A percentile compares a stretch with the other conserved stretches of the same genome.
phyloP scores from a whole-genome alignment of 2,797 vertebrate genomes.

The Premnoplex brunnescens region DNA sequence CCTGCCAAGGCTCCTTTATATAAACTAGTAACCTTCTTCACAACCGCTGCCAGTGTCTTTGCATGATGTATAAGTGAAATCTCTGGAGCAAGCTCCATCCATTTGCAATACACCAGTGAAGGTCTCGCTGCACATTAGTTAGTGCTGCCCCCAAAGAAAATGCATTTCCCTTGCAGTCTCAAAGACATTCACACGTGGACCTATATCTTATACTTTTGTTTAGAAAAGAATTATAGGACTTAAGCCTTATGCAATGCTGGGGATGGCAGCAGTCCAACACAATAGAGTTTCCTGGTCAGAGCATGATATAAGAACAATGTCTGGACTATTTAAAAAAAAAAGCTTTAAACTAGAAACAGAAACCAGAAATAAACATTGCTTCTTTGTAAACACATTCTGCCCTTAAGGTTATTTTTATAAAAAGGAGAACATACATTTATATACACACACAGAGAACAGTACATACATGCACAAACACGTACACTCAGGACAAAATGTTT shows the following conservation, averaged over 20 bases:
- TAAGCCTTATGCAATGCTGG: background rate
- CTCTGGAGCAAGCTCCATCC: background rate
- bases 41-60: background rate
- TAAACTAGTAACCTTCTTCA: background rate
- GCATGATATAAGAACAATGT: slow-evolving; percentile 4
- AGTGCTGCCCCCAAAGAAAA: background rate
- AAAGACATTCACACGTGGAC: background rate
- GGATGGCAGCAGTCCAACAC: background rate
- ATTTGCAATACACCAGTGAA: background rate
- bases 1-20: background rate
- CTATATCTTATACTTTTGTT: background rate
- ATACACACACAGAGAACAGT: background rate
- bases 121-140: background rate
- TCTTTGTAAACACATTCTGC: slow-evolving; percentile 26
- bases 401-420: slow-evolving; percentile 32
- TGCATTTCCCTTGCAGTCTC: background rate
- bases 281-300: slow-evolving; percentile 17
- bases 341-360: slow-evolving; percentile 26
- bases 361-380: slow-evolving; percentile 17
- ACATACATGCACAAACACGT: background rate
- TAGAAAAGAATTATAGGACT: slow-evolving; percentile 1
- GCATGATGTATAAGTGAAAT: background rate
- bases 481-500: slow-evolving; percentile 19
- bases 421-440: background rate
- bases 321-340: background rate